Conservation (phyloP, 2,113 vertebrate genomes). For the Platichthys stellatus region DNA sequence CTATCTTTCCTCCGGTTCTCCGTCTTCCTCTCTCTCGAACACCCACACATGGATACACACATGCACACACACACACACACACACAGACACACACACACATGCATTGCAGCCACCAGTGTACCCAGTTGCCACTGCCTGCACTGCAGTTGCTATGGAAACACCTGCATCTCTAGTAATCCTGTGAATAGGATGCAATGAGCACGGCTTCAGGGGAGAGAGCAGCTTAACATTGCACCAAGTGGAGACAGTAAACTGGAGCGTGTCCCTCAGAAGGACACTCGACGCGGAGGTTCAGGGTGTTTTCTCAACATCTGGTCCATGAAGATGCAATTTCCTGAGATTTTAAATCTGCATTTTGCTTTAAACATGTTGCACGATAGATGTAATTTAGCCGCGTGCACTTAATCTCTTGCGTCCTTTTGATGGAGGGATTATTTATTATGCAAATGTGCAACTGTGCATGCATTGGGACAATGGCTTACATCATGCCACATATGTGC, state of each 20-base stretch:
- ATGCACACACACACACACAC: slow-evolving; percentile 28
- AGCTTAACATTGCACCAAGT: slow-evolving; percentile 71
- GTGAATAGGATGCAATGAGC: slow-evolving; percentile 78
- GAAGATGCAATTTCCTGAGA: not conserved
- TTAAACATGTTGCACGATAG: not conserved
- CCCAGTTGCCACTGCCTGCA: slow-evolving; percentile 53
- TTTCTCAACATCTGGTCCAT: slow-evolving; percentile 14
- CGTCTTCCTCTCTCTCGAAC: slow-evolving; percentile 18
- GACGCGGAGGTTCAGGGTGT: no score
- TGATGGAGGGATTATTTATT: no score
- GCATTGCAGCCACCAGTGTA: slow-evolving; percentile 41
- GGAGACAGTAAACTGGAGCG: slow-evolving; percentile 65
- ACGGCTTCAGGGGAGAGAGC: slow-evolving; percentile 61
- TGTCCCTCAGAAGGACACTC: slow-evolving; percentile 42
- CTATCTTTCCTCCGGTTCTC: not conserved
- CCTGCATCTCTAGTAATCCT: slow-evolving; percentile 79
- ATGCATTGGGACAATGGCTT: no score
- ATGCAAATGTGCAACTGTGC: no score
- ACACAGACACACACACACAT: slow-evolving; percentile 22
- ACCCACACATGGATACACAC: slow-evolving; percentile 35
- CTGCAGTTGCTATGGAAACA: slow-evolving; percentile 82
- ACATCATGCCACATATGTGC: no score
- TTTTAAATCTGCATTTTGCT: not conserved
- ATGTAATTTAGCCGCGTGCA: not conserved
- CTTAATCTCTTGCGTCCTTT: no score